Evolutionary conservation across 2,888 invertebrate genomes (phyloP).

Genomic region (Sipunculus nudus): DNA sequence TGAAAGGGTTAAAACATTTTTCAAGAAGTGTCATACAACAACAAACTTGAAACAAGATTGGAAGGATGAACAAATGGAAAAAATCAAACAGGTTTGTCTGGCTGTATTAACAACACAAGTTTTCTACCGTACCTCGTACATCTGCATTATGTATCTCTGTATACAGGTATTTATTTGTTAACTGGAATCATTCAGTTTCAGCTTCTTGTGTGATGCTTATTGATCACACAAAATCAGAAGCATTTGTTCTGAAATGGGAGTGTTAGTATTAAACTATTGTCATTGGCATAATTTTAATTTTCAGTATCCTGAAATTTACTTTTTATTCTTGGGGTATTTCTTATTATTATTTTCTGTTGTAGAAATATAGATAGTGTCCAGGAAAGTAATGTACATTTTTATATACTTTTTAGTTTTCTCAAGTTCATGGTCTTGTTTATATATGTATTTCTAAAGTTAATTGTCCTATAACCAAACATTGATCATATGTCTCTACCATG

Average conservation of each 20-base stretch:
- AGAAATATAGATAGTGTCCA: neutral
- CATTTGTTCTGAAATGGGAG: neutral
- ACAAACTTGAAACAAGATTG: conserved; percentile 73
- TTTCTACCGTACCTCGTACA: neutral
- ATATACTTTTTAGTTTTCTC: too few relatives aligned
- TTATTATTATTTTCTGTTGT: neutral
- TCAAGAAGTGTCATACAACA: conserved; percentile 69
- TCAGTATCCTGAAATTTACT: too few relatives aligned
- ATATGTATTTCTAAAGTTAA: too few relatives aligned
- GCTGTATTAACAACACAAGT: conserved; percentile 2
- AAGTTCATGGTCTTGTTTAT: too few relatives aligned
- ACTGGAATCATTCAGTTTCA: too few relatives aligned
- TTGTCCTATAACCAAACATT: too few relatives aligned
- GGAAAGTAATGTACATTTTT: neutral
- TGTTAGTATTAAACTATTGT: neutral
- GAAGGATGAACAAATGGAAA: conserved; percentile 76
- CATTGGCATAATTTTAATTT: neutral
- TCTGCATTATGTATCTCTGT: neutral
- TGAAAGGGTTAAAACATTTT: conserved; percentile 86
- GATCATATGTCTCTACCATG: too few relatives aligned
- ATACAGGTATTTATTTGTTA: neutral
- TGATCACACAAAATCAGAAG: neutral
- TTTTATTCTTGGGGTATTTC: too few relatives aligned
- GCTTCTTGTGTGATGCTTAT: too few relatives aligned
- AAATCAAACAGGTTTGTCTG: conserved; percentile 71